A percentile compares a stretch with the other conserved stretches of the same genome.
phyloP scores from a whole-genome alignment of 1,140 invertebrate genomes.

The Apis florea region DNA sequence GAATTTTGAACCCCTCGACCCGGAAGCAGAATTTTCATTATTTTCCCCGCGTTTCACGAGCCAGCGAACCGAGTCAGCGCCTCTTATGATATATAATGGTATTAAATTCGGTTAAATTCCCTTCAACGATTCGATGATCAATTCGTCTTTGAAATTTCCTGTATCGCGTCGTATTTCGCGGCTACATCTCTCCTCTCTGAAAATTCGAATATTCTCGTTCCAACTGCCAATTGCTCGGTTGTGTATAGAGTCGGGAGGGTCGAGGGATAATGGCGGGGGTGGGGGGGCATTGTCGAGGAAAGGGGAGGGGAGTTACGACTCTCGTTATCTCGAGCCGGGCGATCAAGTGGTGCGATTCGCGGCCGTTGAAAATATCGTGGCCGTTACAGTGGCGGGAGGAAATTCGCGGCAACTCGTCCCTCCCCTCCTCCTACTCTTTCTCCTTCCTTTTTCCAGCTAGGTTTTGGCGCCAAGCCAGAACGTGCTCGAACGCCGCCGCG shows the following conservation, averaged over 20 bases:
- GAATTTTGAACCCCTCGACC: slow-evolving; percentile 19
- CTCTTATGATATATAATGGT: slow-evolving; percentile 23
- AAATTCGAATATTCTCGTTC: too few species aligned
- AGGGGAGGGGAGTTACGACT: too few species aligned
- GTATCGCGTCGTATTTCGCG: too few species aligned
- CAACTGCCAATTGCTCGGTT: too few species aligned
- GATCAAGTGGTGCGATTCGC: too few species aligned
- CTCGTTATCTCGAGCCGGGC: too few species aligned
- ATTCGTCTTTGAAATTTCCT: too few species aligned
- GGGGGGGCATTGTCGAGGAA: too few species aligned
- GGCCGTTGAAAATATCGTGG: not conserved
- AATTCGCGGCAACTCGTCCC: slow-evolving; percentile 36
- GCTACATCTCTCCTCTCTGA: too few species aligned
- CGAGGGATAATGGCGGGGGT: too few species aligned
- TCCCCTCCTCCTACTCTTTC: not conserved
- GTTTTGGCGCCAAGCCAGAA: slow-evolving; percentile 51
- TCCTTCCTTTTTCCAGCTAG: slow-evolving; percentile 36
- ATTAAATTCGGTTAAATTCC: slow-evolving; percentile 8
- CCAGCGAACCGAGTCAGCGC: slow-evolving; percentile 1
- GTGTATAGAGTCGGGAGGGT: too few species aligned
- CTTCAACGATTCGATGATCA: too few species aligned
- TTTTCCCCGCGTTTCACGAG: not conserved
- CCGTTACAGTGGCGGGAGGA: slow-evolving; percentile 26
- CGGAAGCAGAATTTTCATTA: slow-evolving; percentile 24
- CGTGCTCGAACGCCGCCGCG: slow-evolving; percentile 35